A percentile compares a stretch with the other conserved stretches of the same genome.
Evolutionary conservation across 2,113 vertebrate species (phyloP).

Genomic region (Calypte anna): DNA sequence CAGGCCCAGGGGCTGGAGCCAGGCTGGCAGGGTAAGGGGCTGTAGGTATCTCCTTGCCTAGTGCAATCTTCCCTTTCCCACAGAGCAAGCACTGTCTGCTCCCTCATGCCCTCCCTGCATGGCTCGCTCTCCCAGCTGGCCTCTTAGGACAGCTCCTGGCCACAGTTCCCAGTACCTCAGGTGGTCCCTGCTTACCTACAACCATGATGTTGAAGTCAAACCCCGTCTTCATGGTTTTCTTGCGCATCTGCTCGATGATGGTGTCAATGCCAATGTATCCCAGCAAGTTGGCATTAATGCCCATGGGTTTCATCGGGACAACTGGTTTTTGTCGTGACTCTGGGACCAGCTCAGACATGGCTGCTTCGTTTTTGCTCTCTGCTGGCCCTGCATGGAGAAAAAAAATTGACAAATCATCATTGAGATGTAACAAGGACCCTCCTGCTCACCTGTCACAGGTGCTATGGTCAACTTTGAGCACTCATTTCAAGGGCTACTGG

Average conservation of each 20-base stretch:
- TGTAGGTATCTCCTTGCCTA: neutral
- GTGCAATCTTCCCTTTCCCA: neutral
- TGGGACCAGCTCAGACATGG: conserved; percentile 94
- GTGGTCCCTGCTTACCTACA: conserved; percentile 82
- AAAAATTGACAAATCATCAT: neutral
- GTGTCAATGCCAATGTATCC: conserved; percentile 97
- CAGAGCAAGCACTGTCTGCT: neutral
- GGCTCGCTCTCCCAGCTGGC: neutral
- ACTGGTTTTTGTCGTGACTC: conserved; percentile 91
- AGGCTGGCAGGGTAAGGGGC: neutral
- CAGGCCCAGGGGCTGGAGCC: neutral
- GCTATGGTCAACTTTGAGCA: neutral
- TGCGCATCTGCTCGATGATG: conserved; percentile 98
- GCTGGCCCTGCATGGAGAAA: conserved; percentile 74
- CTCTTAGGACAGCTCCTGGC: neutral
- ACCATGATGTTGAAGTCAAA: conserved; percentile 99
- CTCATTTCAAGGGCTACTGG: neutral
- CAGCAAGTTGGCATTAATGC: conserved; percentile 85
- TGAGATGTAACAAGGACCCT: neutral
- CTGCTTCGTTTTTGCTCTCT: conserved; percentile 77
- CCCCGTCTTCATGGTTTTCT: conserved; percentile 98
- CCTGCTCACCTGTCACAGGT: neutral
- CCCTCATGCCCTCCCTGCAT: neutral
- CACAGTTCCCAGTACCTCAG: neutral
- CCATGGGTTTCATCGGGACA: conserved; percentile 91